These are phyloP conservation scores for Antennarius maculatus DNA, from an alignment of 2,797 vertebrate species.

Conservation along the genomic window DNA sequence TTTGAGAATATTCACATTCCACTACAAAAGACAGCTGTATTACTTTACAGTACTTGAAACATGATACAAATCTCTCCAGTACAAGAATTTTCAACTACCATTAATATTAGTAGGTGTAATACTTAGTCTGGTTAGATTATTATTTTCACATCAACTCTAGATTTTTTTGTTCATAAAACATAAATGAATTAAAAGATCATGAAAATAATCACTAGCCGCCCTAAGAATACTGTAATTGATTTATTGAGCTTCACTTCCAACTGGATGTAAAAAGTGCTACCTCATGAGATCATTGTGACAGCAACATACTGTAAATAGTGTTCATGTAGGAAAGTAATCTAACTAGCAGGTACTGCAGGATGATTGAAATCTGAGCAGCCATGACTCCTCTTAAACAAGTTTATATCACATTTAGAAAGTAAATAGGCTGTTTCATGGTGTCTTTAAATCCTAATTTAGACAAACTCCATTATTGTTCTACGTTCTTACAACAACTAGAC, in stretches of 20 bases:
- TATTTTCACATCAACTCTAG: not conserved
- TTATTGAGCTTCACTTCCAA: no score
- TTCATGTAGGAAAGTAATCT: not conserved
- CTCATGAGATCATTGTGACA: no score
- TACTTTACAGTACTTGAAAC: not conserved
- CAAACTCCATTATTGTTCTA: not conserved
- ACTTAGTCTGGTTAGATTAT: not conserved
- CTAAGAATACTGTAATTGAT: no score
- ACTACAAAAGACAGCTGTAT: no score
- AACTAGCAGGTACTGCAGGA: not conserved
- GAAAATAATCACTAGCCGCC: no score
- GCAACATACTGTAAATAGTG: no score
- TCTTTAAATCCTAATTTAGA: not conserved
- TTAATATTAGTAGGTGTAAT: no score
- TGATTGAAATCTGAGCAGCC: not conserved
- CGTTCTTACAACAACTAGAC: constrained; percentile 6
- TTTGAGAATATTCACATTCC: no score
- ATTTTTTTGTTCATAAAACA: not conserved
- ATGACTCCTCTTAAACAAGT: not conserved
- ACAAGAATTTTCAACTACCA: not conserved
- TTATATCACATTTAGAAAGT: not conserved
- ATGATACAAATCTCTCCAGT: not conserved
- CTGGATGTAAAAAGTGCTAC: no score
- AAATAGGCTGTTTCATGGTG: not conserved
- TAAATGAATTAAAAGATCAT: no score